These are phyloP conservation scores for Scytalopus superciliaris DNA, from an alignment of 2,113 vertebrate species.

Conservation along the genomic window DNA sequence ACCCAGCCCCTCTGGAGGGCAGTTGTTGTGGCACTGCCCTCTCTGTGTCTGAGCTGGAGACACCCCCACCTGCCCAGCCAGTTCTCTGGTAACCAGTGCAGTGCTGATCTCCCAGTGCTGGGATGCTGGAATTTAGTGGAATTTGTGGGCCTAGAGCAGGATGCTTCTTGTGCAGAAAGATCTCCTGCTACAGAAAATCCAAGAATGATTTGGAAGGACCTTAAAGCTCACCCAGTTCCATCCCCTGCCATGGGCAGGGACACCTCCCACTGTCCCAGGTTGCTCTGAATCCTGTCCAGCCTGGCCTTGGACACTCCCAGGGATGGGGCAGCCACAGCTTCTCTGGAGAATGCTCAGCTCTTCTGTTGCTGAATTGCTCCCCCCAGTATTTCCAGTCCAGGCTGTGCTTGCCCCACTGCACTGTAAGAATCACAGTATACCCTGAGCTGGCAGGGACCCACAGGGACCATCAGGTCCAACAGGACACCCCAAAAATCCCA, in stretches of 20 bases:
- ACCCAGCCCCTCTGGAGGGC: too few relatives aligned
- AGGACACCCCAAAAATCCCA: background rate
- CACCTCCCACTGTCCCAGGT: background rate
- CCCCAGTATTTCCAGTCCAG: too few relatives aligned
- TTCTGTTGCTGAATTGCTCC: background rate
- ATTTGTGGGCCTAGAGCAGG: too few relatives aligned
- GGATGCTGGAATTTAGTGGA: fast-evolving
- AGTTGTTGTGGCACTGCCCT: too few relatives aligned
- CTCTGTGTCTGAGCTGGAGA: too few relatives aligned
- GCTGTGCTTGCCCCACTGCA: too few relatives aligned
- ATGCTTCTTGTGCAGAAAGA: background rate
- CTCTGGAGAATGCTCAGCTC: background rate
- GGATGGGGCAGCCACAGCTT: background rate
- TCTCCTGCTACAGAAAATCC: background rate
- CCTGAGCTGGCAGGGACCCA: background rate
- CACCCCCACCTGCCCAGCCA: too few relatives aligned
- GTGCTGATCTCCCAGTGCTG: background rate
- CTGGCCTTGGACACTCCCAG: background rate
- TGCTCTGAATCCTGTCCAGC: too few relatives aligned
- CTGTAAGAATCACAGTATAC: background rate
- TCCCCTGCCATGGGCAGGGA: background rate
- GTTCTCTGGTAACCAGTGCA: background rate
- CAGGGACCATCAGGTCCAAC: background rate
- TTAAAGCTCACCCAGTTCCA: background rate
- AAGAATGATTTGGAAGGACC: background rate